Evolutionary conservation across 2,888 invertebrate genomes (phyloP).

Genomic region (Selenia dentaria): DNA sequence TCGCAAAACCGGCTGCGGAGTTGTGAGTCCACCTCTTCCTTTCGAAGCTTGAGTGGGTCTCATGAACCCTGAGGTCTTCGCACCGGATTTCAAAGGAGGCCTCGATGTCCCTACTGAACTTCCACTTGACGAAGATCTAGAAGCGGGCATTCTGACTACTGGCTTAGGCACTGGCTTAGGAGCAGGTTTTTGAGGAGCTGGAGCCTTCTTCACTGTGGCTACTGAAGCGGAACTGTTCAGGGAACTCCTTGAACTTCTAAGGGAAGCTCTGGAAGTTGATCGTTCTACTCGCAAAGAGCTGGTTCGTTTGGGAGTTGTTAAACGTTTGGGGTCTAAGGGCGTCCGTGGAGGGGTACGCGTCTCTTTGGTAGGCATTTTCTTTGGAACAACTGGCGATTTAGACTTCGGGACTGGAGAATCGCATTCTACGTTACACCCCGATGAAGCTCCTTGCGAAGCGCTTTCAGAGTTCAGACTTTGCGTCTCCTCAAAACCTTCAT

Average conservation of each 20-base stretch:
- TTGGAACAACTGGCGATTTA: slow-evolving; percentile 70
- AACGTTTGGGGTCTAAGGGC: slow-evolving; percentile 60
- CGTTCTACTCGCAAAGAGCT: slow-evolving; percentile 87
- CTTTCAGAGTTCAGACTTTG: slow-evolving; percentile 95
- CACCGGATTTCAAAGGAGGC: slow-evolving; percentile 65
- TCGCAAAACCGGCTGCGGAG: slow-evolving; percentile 58
- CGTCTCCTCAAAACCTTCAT: slow-evolving; percentile 96
- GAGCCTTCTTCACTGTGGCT: slow-evolving; percentile 90
- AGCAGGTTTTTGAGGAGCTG: slow-evolving; percentile 71
- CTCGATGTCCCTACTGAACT: slow-evolving; percentile 78
- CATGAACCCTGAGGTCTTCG: slow-evolving; percentile 89
- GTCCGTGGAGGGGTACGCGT: slow-evolving; percentile 66
- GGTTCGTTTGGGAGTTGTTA: slow-evolving; percentile 57
- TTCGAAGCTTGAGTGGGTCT: slow-evolving; percentile 94
- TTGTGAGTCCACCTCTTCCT: slow-evolving; percentile 83
- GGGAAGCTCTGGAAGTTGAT: slow-evolving; percentile 91
- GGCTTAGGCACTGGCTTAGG: slow-evolving; percentile 77
- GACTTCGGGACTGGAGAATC: slow-evolving; percentile 81
- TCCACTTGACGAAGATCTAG: slow-evolving; percentile 74
- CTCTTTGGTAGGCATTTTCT: slow-evolving; percentile 81
- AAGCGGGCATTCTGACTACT: slow-evolving; percentile 71
- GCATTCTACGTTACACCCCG: slow-evolving; percentile 88
- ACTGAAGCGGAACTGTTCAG: slow-evolving; percentile 92
- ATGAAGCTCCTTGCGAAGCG: slow-evolving; percentile 93
- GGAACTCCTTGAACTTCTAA: slow-evolving; percentile 93